These are phyloP conservation scores for Lucilia cuprina DNA, from an alignment of 1,140 invertebrate species.

Conservation along the genomic window DNA sequence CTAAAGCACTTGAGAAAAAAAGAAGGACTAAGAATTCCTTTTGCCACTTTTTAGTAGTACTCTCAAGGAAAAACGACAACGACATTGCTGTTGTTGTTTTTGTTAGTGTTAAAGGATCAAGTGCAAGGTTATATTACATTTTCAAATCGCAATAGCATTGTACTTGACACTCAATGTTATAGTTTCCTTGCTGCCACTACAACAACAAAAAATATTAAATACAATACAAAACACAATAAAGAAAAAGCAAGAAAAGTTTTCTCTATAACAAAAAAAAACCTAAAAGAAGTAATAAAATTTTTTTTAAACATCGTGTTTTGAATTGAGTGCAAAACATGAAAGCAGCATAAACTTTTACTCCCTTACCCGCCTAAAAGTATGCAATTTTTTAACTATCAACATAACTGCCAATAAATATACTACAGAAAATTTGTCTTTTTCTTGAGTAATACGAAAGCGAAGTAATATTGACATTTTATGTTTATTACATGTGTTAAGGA, in stretches of 20 bases:
- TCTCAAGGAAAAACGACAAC: not conserved
- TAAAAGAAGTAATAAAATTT: not conserved
- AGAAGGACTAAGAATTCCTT: not conserved
- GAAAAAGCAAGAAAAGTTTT: not conserved
- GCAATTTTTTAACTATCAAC: not conserved
- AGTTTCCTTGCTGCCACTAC: not conserved
- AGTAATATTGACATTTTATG: not conserved
- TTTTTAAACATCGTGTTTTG: not conserved
- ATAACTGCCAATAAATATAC: not conserved
- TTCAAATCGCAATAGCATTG: slow-evolving; percentile 10
- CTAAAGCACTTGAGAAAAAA: not conserved
- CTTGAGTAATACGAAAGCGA: not conserved
- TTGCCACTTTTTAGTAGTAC: not conserved
- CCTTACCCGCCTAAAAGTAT: not conserved
- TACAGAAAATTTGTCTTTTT: not conserved
- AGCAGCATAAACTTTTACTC: not conserved
- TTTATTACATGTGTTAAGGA: not conserved
- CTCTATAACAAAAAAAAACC: not conserved
- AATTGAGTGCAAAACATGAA: slow-evolving; percentile 30
- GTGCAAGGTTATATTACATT: slow-evolving; percentile 35
- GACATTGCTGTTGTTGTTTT: not conserved
- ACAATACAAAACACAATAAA: not conserved
- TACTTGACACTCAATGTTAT: slow-evolving; percentile 30
- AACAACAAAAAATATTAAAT: not conserved
- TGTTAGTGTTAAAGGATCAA: slow-evolving; percentile 29